Evolutionary conservation across 2,888 invertebrate species (phyloP).

Genomic region (Lobophora halterata): DNA sequence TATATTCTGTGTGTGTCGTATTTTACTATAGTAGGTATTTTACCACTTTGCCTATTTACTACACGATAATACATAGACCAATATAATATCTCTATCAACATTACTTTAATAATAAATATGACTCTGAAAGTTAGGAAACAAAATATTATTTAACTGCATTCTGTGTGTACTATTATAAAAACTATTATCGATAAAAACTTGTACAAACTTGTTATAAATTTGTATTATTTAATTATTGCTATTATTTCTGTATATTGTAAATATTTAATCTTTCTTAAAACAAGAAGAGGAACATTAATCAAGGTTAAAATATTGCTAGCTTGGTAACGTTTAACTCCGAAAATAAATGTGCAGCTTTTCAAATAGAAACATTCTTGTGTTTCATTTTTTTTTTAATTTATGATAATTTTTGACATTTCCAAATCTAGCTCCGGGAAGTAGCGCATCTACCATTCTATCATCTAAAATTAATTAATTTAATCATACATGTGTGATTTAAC

Average conservation of each 20-base stretch:
- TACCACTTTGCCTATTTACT: slow-evolving; percentile 67
- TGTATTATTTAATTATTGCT: slow-evolving; percentile 78
- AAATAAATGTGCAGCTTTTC: slow-evolving; percentile 79
- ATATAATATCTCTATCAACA: slow-evolving; percentile 76
- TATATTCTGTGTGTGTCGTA: slow-evolving; percentile 61
- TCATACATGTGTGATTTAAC: slow-evolving; percentile 42
- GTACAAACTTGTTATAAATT: slow-evolving; percentile 76
- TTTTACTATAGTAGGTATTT: slow-evolving; percentile 64
- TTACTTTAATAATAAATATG: slow-evolving; percentile 80
- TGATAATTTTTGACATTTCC: slow-evolving; percentile 47
- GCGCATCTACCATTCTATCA: slow-evolving; percentile 79
- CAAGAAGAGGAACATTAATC: slow-evolving; percentile 80
- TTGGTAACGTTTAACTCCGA: slow-evolving; percentile 75
- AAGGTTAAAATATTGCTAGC: slow-evolving; percentile 77
- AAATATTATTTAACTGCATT: slow-evolving; percentile 73
- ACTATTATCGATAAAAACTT: slow-evolving; percentile 79
- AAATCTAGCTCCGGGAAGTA: slow-evolving; percentile 71
- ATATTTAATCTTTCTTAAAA: slow-evolving; percentile 81
- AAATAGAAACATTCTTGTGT: slow-evolving; percentile 71
- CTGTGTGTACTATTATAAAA: slow-evolving; percentile 77
- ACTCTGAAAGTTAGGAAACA: slow-evolving; percentile 82
- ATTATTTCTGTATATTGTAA: slow-evolving; percentile 77
- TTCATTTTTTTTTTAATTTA: slow-evolving; percentile 49
- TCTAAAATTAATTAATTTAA: slow-evolving; percentile 65
- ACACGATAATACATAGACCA: slow-evolving; percentile 84